Base-by-base conservation (phyloP, 2,113 vertebrate genomes). In the Anoura caudifer region DNA sequence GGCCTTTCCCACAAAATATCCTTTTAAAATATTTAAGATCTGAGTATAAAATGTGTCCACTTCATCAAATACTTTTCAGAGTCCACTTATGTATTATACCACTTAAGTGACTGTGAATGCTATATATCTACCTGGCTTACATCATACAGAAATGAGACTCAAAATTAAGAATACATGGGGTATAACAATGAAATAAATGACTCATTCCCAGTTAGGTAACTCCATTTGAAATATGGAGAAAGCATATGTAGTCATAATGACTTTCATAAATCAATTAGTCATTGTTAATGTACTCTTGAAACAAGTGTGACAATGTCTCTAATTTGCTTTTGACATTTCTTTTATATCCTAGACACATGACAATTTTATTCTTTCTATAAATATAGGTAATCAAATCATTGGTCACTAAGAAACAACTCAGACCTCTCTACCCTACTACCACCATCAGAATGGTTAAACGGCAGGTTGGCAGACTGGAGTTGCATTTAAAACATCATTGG, bases 311-410 rank as follows among this genome's bases (percentile, higher is more conserved):
- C 5, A 61, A 82, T 61, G 85, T 92, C 31, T 79, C 19, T 80
- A 65, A 75, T 65, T 95, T 92, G 45, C 80, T 88, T 90, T 56
- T 90, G 15, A 56, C 45, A 76, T 56, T 97, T 96, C 61, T 86
- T 87, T 61, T 41, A 83, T 72, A 17, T 61, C 38, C 63, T 70
- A 95, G n/a, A 50, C 12, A 89, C 24, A 5, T 70, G 47, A 43
- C 63, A 56, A 86, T 95, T 96, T 20, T 24, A 81, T 75, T 84
- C 31, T 75, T 90, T 90, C 28, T 90, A 81, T 45, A 87, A 77
- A 67, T 75, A 43, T 38, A 94, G 11, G 54, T 45, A 84, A 90
- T 72, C 31, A 85, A 88, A 79, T 87, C 61, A 85, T 4, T 84
- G 7, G n/a, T 54, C 83, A 80, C 38, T 70, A 67, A 47, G 69